Evolutionary conservation across 2,888 invertebrate species (phyloP).

Genomic region (Laspeyria flexula): DNA sequence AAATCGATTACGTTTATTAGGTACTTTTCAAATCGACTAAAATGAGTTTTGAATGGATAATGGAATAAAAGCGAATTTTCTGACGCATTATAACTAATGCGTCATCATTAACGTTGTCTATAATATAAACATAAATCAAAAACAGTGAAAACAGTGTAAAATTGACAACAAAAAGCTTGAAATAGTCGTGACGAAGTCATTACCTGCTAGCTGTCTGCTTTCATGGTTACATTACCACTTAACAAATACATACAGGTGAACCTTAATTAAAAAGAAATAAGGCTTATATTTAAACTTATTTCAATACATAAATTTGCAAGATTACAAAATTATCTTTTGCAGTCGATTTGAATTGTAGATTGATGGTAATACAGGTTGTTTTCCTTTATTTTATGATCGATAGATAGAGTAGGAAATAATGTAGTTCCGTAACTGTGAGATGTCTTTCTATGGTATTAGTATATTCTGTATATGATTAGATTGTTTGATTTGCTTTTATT

Average conservation of each 20-base stretch:
- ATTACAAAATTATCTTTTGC: slow-evolving; percentile 10
- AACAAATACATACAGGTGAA: slow-evolving; percentile 6
- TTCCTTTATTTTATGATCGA: slow-evolving; percentile 5
- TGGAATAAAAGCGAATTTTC: no score
- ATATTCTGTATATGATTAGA: no score
- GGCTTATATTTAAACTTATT: slow-evolving; percentile 12
- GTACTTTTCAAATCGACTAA: no score
- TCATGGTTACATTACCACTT: slow-evolving; percentile 29
- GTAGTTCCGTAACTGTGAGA: slow-evolving; percentile 40
- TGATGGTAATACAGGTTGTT: not conserved
- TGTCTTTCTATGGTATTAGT: no score
- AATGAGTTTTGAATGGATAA: no score
- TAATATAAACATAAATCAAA: slow-evolving; percentile 29
- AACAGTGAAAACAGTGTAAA: slow-evolving; percentile 49
- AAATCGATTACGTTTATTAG: no score
- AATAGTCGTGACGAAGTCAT: slow-evolving; percentile 57
- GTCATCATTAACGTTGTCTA: not conserved
- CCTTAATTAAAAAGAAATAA: not conserved
- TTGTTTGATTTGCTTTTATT: no score
- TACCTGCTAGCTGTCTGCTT: slow-evolving; percentile 37
- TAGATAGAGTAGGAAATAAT: slow-evolving; percentile 20
- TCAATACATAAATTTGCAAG: not conserved
- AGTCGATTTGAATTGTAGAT: slow-evolving; percentile 5
- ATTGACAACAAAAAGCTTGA: slow-evolving; percentile 44
- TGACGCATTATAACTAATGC: not conserved